Evolutionary conservation across 2,797 vertebrate species (phyloP).

Genomic region (Malacoraja senta): DNA sequence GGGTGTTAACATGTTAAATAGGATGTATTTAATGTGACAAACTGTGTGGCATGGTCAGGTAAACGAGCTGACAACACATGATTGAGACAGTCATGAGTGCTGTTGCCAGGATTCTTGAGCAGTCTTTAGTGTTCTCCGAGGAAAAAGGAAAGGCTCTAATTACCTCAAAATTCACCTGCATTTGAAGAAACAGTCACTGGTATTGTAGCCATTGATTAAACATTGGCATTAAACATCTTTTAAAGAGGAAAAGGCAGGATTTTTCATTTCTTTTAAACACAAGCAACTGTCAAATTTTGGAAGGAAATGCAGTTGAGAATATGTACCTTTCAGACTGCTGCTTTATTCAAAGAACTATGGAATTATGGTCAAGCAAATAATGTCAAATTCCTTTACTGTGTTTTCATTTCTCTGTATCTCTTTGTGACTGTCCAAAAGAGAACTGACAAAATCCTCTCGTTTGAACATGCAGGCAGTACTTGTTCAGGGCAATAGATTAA

Average conservation of each 20-base stretch:
- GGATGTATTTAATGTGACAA: background rate
- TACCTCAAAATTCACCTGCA: background rate
- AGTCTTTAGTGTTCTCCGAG: background rate
- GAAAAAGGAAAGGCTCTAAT: background rate
- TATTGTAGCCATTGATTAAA: background rate
- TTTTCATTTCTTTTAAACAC: background rate
- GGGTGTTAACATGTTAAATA: too few relatives aligned
- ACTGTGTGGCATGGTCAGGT: background rate
- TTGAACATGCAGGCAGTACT: background rate
- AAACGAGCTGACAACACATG: background rate
- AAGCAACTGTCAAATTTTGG: background rate
- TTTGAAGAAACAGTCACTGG: background rate
- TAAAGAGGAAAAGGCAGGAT: background rate
- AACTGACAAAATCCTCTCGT: background rate
- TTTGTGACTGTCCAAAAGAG: too few relatives aligned
- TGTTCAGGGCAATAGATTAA: background rate
- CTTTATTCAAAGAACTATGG: background rate
- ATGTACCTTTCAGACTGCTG: background rate
- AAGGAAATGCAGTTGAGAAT: background rate
- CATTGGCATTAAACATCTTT: background rate
- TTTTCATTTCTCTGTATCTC: background rate
- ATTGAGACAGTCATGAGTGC: background rate
- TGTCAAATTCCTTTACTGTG: background rate
- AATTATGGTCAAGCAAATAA: background rate
- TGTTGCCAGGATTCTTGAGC: background rate